phyloP scores from a whole-genome alignment of 2,797 vertebrate genomes.

The Micropoecilia bifurca region DNA sequence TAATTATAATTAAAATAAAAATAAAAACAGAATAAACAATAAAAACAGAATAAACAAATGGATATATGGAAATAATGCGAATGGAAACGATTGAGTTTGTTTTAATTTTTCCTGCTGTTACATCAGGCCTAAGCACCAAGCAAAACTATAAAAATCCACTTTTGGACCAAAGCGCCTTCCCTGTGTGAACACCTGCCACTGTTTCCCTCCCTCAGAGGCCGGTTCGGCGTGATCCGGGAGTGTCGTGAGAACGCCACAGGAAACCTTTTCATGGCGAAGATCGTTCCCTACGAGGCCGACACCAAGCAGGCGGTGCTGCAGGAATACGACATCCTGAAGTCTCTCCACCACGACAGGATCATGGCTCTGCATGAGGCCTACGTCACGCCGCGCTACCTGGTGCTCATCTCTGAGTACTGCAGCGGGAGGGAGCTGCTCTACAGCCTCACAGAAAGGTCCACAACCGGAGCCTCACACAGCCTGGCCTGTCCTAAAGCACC shows the following conservation, averaged over 20 bases:
- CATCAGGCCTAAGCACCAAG: not conserved
- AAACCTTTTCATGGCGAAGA: constrained; percentile 95
- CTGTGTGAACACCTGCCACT: rapidly evolving
- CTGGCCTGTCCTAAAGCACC: not conserved
- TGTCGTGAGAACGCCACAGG: constrained; percentile 96
- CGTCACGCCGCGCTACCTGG: constrained; percentile 96
- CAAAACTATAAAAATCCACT: not conserved
- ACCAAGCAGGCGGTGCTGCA: constrained; percentile 90
- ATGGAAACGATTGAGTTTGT: no score
- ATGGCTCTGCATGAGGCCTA: constrained; percentile 97
- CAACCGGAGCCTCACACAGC: not conserved
- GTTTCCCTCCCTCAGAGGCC: constrained; percentile 82
- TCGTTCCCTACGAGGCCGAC: constrained; percentile 92
- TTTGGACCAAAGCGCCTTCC: not conserved
- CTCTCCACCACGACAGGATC: constrained; percentile 91
- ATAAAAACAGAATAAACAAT: no score
- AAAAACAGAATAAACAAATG: no score
- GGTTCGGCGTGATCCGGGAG: constrained; percentile 94
- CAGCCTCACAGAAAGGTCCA: constrained; percentile 93
- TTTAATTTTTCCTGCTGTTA: no score
- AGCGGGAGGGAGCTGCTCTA: constrained; percentile 94
- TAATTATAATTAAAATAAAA: no score
- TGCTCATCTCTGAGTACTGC: constrained; percentile 95
- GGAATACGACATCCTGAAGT: constrained; percentile 97
- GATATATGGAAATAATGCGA: no score